Base-by-base conservation (phyloP, 2,888 invertebrate species). In the Luffia ferchaultella region DNA sequence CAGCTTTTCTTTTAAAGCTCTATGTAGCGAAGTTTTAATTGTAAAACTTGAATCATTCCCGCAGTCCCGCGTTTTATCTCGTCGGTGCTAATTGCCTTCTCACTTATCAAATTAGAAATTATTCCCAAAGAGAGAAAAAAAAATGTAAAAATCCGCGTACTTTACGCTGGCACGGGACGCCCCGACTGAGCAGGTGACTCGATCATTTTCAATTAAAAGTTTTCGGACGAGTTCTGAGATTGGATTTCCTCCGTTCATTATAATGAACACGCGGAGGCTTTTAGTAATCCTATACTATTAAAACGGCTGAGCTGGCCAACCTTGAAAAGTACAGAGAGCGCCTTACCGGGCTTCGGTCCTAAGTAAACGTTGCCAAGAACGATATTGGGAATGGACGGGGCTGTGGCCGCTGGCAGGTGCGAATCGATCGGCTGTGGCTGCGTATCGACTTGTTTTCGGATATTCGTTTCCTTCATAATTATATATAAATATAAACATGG, bases 1-100 rank as follows among this genome's bases (percentile, higher is more conserved):
- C n/a, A n/a, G 30, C 12, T 30, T 30, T 30, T 30, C 30, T 12
- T 30, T n/a, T n/a, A n/a, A n/a, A 12, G 30, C 30, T 30, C 30
- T 3, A 3, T 30, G 30, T 30, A 30, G 12, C 30, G 30, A 62
- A 63, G 62, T 64, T 66, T 64, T 66, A 66, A 67, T 65, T 64
- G 63, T 67, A 63, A 65, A 66, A 65, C 64, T 67, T 65, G 62
- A 63, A 62, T 65, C 60, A 62, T 62, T 64, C 64, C 61, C 59
- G 61, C 61, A 64, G 62, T 64, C 57, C 59, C 62, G 63, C 64
- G 62, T 63, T 62, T 63, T 65, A 64, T 66, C 65, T 64, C 61
- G 59, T 60, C 60, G 58, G 55, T 50, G 58, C 64, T 67, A 66
- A 67, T 64, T 65, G 64, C 58, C 57, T 49, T 54, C 48, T 41